Evolutionary conservation across 2,113 vertebrate genomes (phyloP), one percentile per base, ranked within the genome.

Genomic region (Zosterops hypoxanthus): DNA sequence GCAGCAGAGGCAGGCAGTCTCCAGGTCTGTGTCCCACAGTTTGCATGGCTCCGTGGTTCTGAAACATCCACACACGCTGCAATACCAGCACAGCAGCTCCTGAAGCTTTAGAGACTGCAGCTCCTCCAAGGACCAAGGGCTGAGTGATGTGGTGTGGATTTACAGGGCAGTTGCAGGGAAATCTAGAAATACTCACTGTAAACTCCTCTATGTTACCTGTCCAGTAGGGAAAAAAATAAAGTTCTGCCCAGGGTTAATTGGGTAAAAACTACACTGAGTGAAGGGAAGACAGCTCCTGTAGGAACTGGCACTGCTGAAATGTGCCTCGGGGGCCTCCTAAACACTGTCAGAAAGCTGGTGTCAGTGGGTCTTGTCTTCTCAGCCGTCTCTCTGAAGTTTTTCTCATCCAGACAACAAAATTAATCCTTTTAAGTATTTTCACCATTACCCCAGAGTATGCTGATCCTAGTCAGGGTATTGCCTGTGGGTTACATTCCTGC

Each of bases 401-500:
- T 66, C 44, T 49, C 9, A 21, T 44, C 28, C 24, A 7, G 6
- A 24, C 12, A 60, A 12, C 12, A 71, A 29, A 41, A 22, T 52
- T 16, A 31, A 29, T 47, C 57, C 22, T 73, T 46, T 18, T 5
- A 5, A 68, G 23, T 59, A 7, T 69, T 90, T 68, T 71, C 29
- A 13, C 57, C 42, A 46, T 12, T 57, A 57, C 23, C 34, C 13
- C 4, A 1, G 46, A 12, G 20, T 46, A 16, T 6, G 31, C 29
- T n/a, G 44, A 13, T 50, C 15, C 6, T n/a, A 4, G 29, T 15
- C 34, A 2, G 23, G 39, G 49, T 42, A 23, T 29, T 72, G 44
- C 64, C 24, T 50, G 1, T 31, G 5, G 5, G 39, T 17, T 31
- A 4, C 1, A 0, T 50, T 63, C 36, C 44, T 64, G 0, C 26